These are phyloP conservation scores for Cataglyphis livida DNA, from an alignment of 2,888 invertebrate genomes.

Conservation along the genomic window DNA sequence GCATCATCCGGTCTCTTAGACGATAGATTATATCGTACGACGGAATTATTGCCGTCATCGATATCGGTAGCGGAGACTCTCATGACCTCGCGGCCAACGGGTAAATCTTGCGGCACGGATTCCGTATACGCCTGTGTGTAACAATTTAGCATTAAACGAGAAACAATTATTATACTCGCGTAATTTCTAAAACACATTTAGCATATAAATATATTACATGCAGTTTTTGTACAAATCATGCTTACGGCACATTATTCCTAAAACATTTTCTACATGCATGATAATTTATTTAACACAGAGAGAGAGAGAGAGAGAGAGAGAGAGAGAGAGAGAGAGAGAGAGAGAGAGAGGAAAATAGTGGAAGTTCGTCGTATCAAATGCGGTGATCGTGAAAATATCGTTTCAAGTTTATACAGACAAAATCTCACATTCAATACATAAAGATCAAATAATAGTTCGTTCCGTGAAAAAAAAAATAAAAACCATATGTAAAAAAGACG, in stretches of 20 bases:
- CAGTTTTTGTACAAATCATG: constrained; percentile 31
- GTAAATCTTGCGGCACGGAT: constrained; percentile 93
- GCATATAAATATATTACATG: constrained; percentile 27
- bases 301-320: not conserved
- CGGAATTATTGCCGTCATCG: constrained; percentile 96
- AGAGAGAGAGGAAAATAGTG: not conserved
- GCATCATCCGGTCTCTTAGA: constrained; percentile 86
- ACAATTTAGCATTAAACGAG: constrained; percentile 5
- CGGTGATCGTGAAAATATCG: not conserved
- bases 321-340: not conserved
- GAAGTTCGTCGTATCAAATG: not conserved
- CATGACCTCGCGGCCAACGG: constrained; percentile 92
- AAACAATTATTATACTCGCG: not conserved
- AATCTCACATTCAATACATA: not conserved
- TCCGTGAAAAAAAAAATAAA: constrained; percentile 7
- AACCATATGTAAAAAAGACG: not conserved
- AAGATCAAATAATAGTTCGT: constrained; percentile 9
- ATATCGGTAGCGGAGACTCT: constrained; percentile 96
- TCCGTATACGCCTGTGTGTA: constrained; percentile 88
- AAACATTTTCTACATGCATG: constrained; percentile 34
- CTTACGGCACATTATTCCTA: constrained; percentile 14
- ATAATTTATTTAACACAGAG: not conserved
- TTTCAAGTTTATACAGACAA: not conserved
- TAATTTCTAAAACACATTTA: constrained; percentile 18
- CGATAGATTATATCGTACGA: constrained; percentile 89